A percentile compares a stretch with the other conserved stretches of the same genome.
Evolutionary conservation across 2,113 vertebrate genomes (phyloP).

Genomic region (Mus pahari): DNA sequence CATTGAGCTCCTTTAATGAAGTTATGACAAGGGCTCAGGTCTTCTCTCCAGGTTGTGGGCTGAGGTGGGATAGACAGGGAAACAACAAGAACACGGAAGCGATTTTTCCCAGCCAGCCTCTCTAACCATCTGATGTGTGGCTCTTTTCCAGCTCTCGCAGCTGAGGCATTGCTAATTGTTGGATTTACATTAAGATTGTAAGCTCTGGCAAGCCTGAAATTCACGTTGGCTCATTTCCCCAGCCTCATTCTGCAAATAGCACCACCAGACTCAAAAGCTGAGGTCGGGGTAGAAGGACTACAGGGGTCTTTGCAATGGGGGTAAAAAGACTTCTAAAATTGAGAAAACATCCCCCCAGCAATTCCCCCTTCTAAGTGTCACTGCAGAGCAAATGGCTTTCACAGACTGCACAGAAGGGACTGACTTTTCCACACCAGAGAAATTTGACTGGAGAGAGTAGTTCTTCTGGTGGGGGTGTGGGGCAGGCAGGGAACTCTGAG

Average conservation of each 20-base stretch:
- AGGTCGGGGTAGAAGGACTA: constrained; percentile 47
- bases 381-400: neutral
- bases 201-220: constrained; percentile 78
- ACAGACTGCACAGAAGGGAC: neutral
- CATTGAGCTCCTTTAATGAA: neutral
- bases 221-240: constrained; percentile 73
- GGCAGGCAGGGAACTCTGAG: neutral
- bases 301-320: neutral
- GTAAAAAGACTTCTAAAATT: constrained; percentile 20
- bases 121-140: constrained; percentile 73
- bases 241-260: constrained; percentile 69
- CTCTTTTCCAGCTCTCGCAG: constrained; percentile 64
- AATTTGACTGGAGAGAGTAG: neutral
- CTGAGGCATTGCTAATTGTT: constrained; percentile 78
- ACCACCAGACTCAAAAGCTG: constrained; percentile 44
- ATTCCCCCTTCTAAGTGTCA: neutral
- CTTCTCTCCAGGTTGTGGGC: neutral
- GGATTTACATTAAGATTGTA: constrained; percentile 78
- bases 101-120: constrained; percentile 50
- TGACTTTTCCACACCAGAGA: neutral
- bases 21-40: neutral
- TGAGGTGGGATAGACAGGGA: neutral
- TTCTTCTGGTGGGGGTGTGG: neutral
- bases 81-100: constrained; percentile 32
- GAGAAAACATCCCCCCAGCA: neutral